Conservation (phyloP, 1,140 invertebrate genomes). For the Drosophila kanapiae region DNA sequence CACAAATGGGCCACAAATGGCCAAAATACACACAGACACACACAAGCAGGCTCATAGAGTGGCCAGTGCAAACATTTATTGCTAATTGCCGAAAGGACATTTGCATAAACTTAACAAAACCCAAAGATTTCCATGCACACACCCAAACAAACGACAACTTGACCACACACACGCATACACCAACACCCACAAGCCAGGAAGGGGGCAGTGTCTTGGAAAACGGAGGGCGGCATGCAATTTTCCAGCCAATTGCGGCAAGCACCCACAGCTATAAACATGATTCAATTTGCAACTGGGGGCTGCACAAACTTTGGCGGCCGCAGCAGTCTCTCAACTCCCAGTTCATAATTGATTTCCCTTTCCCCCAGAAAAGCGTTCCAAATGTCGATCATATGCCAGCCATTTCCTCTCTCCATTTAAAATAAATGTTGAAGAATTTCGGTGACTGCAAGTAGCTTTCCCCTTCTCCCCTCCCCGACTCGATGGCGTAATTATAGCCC, state of each 20-base stretch:
- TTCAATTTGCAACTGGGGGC: constrained; percentile 54
- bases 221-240: constrained; percentile 48
- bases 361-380: background rate
- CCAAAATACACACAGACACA: constrained; percentile 21
- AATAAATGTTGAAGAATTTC: constrained; percentile 32
- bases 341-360: constrained; percentile 67
- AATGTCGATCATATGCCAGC: constrained; percentile 3
- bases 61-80: constrained; percentile 77
- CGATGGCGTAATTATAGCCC: constrained; percentile 50
- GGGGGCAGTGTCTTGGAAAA: constrained; percentile 10
- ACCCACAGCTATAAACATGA: constrained; percentile 49
- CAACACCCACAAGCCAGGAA: background rate
- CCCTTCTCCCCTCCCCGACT: background rate
- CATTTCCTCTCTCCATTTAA: constrained; percentile 7
- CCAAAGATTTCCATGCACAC: constrained; percentile 67
- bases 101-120: constrained; percentile 84
- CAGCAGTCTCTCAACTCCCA: constrained; percentile 43
- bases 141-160: constrained; percentile 69
- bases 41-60: constrained; percentile 22
- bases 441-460: constrained; percentile 11
- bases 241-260: constrained; percentile 20
- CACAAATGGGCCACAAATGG: constrained; percentile 79
- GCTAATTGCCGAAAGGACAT: constrained; percentile 81
- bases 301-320: constrained; percentile 28
- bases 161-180: constrained; percentile 50